Base-by-base conservation (phyloP, 2,113 vertebrate species). In the Hoplias malabaricus region DNA sequence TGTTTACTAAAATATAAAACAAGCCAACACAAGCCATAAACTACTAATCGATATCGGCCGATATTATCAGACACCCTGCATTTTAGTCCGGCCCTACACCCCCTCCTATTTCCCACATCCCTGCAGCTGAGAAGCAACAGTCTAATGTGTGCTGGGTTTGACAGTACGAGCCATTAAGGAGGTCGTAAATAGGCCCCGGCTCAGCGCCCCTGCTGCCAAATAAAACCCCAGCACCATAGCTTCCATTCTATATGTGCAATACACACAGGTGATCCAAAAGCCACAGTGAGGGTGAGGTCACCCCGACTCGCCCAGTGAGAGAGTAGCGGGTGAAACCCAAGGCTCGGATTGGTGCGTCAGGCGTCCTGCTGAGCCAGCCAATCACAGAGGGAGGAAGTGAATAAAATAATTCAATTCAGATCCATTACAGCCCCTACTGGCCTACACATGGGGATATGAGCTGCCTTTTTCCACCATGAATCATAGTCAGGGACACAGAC, bases 381-480 rank as follows among this genome's bases (percentile, higher is more conserved):
- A 85, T 83, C 68, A 62, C 63, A 56, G 43, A 40, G 50, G 63
- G 63, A 80, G 78, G 59, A 80, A 80, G 75, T 77, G 21, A 81
- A 85, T 77, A 63, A 76, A 81, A 81, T 81, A 80, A 81, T 85
- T 78, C 73, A 66, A 82, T 84, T 84, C 82, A 74, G 68, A 70
- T 73, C 50, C 71, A 79, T 78, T 70, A 79, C 76, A 79, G 61
- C 59, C 67, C 43, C 75, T 79, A 73, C 54, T 59, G 75, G 73
- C 53, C 71, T 63, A 67, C 50, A 33, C 82, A 57, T 43, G 5
- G 78, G 82, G 82, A 80, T 81, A 82, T 74, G 77, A 83, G 77
- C 77, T 36, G 68, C 31, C 62, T 80, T 82, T 83, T 84, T 86
- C 84, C 84, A 86, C 66, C 53, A 81, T 85, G 82, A 83, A 80